A percentile compares a stretch with the other conserved stretches of the same genome.
Evolutionary conservation across 2,888 invertebrate species (phyloP).

Genomic region (Anticlea derivata): DNA sequence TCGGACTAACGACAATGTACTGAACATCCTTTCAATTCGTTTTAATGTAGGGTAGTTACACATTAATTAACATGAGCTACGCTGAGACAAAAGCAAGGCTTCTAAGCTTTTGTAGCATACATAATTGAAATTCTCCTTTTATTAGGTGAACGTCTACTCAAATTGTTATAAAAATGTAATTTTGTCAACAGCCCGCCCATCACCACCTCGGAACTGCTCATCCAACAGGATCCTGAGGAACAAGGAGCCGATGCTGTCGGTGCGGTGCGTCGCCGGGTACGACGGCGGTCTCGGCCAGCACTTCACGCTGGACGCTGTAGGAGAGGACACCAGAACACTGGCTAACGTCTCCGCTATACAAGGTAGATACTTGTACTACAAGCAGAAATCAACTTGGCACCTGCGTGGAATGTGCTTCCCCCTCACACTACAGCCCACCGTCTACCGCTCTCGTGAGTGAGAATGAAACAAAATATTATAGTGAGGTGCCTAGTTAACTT

Average conservation of each 20-base stretch:
- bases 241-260: constrained; percentile 57
- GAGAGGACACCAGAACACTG: constrained; percentile 55
- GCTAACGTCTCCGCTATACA: constrained; percentile 43
- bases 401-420: too few relatives aligned
- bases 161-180: too few relatives aligned
- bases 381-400: too few relatives aligned
- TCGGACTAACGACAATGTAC: background rate
- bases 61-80: background rate
- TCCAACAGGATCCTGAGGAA: constrained; percentile 51
- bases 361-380: constrained; percentile 1
- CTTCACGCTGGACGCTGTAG: constrained; percentile 67
- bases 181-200: constrained; percentile 61
- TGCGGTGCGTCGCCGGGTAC: constrained; percentile 67
- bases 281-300: constrained; percentile 71
- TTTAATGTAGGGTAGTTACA: constrained; percentile 6
- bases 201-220: constrained; percentile 71
- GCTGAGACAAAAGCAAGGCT: background rate
- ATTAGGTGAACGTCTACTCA: too few relatives aligned
- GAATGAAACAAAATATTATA: too few relatives aligned
- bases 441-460: too few relatives aligned
- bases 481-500: too few relatives aligned
- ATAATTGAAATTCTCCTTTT: background rate
- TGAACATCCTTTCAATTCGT: background rate
- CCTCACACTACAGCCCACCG: too few relatives aligned
- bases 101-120: background rate